Evolutionary conservation across 2,888 invertebrate genomes (phyloP).

Genomic region (Cataglyphis albicans): DNA sequence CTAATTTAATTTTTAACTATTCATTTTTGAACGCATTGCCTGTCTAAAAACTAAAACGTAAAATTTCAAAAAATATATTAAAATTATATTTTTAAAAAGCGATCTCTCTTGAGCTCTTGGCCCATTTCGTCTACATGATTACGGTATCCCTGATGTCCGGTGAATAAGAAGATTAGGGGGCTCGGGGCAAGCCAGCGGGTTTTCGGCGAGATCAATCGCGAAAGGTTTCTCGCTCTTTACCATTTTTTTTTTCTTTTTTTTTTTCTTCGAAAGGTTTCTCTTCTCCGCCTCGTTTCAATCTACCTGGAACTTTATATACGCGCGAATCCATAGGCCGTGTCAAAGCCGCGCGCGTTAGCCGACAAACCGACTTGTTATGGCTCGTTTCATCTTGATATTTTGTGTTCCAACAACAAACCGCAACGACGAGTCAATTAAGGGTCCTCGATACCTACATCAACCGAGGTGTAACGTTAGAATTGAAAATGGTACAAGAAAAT

Average conservation of each 20-base stretch:
- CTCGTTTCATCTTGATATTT: slow-evolving; percentile 35
- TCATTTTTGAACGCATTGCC: not conserved
- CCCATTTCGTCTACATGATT: not conserved
- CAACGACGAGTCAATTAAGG: slow-evolving; percentile 41
- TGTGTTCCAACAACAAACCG: slow-evolving; percentile 38
- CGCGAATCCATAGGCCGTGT: slow-evolving; percentile 24
- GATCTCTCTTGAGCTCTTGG: not conserved
- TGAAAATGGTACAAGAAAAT: slow-evolving; percentile 17
- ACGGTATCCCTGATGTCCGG: slow-evolving; percentile 3
- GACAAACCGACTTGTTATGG: slow-evolving; percentile 42
- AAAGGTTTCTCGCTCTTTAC: slow-evolving; percentile 46
- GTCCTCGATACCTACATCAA: slow-evolving; percentile 30
- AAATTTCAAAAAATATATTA: not conserved
- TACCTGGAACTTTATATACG: slow-evolving; percentile 22
- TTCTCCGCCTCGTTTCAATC: slow-evolving; percentile 18
- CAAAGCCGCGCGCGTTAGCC: slow-evolving; percentile 27
- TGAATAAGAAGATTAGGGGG: slow-evolving; percentile 59
- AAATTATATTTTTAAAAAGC: slow-evolving; percentile 12
- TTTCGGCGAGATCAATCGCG: slow-evolving; percentile 76
- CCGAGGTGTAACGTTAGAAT: slow-evolving; percentile 4
- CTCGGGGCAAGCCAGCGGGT: slow-evolving; percentile 50
- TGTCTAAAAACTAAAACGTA: not conserved
- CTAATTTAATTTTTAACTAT: not conserved
- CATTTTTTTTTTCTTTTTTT: slow-evolving; percentile 49
- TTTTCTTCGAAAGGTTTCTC: slow-evolving; percentile 18